Percentiles rank a stretch among this genome's conserved stretches.
These are phyloP conservation scores for Antechinus stuartii DNA, from an alignment of 2,113 vertebrate genomes.

Conservation along the genomic window DNA sequence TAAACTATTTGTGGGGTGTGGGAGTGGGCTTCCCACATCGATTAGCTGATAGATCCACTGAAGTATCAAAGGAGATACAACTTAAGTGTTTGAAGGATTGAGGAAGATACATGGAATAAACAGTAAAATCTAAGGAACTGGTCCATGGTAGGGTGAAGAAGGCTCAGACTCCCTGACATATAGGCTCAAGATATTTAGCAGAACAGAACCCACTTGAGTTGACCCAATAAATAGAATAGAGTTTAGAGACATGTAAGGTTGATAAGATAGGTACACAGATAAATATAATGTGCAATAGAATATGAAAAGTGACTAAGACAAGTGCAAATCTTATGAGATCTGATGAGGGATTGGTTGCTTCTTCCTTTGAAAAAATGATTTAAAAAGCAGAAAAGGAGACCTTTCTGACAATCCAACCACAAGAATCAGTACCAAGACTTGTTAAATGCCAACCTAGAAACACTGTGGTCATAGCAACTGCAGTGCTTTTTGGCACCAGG, in stretches of 20 bases:
- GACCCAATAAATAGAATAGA: not conserved
- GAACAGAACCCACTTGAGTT: not conserved
- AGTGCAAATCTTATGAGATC: not conserved
- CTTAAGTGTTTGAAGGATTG: not conserved
- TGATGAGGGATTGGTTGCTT: not conserved
- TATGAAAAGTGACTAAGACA: not conserved
- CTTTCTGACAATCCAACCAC: slow-evolving; percentile 11
- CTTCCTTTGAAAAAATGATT: not conserved
- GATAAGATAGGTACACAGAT: not conserved
- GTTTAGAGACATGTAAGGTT: not conserved
- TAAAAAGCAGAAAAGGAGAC: slow-evolving; percentile 2
- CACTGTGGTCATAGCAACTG: slow-evolving; percentile 60
- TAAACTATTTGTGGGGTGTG: not conserved
- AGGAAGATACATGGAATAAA: not conserved
- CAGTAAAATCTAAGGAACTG: not conserved
- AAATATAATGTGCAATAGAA: not conserved
- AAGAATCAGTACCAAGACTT: slow-evolving; percentile 21
- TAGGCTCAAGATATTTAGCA: not conserved
- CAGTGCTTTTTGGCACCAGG: slow-evolving; percentile 50
- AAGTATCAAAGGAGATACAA: not conserved
- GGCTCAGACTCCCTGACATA: not conserved
- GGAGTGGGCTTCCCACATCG: not conserved
- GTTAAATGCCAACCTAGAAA: slow-evolving; percentile 42
- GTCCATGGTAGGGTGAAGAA: not conserved
- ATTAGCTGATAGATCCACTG: not conserved